Percentiles rank a stretch among this genome's conserved stretches.
Evolutionary conservation across 2,888 invertebrate genomes (phyloP).

Genomic region (Ariolimax columbianus): DNA sequence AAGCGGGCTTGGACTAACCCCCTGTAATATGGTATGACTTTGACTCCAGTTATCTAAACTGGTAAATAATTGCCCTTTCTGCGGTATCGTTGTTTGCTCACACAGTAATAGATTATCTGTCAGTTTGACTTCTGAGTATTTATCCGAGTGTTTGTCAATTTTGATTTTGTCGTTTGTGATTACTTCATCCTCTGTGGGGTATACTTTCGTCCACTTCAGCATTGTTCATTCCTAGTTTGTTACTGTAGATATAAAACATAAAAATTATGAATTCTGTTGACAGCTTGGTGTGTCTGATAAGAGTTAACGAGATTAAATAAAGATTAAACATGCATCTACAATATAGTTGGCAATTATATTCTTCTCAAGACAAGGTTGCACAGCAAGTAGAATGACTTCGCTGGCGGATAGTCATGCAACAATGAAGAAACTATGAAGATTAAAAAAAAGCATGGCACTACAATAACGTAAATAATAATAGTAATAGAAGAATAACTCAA

Average conservation of each 20-base stretch:
- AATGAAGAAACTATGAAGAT: too few species aligned
- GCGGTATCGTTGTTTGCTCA: not conserved
- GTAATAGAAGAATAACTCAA: too few species aligned
- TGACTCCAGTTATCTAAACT: not conserved
- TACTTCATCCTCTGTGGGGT: not conserved
- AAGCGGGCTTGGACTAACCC: not conserved
- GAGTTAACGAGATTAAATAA: too few species aligned
- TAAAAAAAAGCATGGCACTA: too few species aligned
- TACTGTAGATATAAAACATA: not conserved
- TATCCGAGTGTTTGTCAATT: not conserved
- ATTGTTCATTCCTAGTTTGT: not conserved
- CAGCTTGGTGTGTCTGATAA: too few species aligned
- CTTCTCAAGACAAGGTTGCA: too few species aligned
- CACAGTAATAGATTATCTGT: not conserved
- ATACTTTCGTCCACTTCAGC: slow-evolving; percentile 20
- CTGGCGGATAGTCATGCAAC: too few species aligned
- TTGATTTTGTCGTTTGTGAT: not conserved
- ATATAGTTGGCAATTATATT: too few species aligned
- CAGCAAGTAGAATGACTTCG: too few species aligned
- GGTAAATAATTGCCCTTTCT: not conserved
- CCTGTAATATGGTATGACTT: not conserved
- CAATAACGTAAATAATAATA: too few species aligned
- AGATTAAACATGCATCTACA: too few species aligned
- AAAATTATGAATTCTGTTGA: too few species aligned
- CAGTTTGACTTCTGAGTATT: not conserved